A percentile compares a stretch with the other conserved stretches of the same genome.
These are phyloP conservation scores for Danionella cerebrum DNA, from an alignment of 2,113 vertebrate genomes.

Conservation along the genomic window DNA sequence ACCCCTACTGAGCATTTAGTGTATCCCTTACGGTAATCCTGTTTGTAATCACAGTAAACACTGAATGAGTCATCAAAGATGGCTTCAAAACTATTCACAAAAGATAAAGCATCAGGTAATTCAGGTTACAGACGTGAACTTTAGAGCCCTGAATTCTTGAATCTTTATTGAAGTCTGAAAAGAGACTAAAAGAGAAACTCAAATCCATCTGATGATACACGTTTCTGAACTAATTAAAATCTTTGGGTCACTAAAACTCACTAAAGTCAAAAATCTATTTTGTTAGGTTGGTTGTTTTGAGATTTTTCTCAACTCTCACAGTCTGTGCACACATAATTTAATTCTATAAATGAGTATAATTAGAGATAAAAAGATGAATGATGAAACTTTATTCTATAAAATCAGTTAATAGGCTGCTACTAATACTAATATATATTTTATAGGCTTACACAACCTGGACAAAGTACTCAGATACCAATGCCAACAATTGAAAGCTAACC, in stretches of 20 bases:
- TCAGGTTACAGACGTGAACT: background rate
- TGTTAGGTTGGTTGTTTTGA: too few species aligned
- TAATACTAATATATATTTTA: background rate
- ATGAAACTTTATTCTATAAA: too few species aligned
- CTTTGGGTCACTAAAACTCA: too few species aligned
- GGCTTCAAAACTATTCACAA: background rate
- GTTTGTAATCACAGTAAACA: background rate
- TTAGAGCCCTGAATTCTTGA: background rate
- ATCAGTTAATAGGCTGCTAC: background rate
- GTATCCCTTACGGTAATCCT: too few species aligned
- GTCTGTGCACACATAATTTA: too few species aligned
- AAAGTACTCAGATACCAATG: background rate
- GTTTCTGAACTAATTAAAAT: too few species aligned
- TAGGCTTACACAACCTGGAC: background rate
- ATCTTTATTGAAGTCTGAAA: background rate
- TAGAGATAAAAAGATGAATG: too few species aligned
- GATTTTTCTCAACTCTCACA: too few species aligned
- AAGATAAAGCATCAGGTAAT: conserved; percentile 3
- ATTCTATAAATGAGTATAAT: too few species aligned
- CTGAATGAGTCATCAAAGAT: background rate
- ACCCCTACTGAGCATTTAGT: too few species aligned
- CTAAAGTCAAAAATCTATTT: too few species aligned
- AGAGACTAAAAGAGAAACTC: background rate
- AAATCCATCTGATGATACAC: background rate
- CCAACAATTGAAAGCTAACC: background rate